Conservation (phyloP, 2,888 invertebrate species). For the Cantharis rustica region DNA sequence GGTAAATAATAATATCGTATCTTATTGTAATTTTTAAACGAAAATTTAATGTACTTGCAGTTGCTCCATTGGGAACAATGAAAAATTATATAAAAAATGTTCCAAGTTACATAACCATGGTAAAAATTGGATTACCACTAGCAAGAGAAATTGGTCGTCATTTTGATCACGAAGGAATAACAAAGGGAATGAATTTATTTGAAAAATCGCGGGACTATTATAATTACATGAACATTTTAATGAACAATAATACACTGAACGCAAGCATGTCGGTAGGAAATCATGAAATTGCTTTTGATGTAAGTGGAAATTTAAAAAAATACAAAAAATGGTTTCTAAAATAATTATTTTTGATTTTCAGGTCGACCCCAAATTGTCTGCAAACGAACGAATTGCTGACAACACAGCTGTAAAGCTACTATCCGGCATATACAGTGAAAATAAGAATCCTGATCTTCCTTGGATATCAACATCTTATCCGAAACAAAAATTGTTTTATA, state of each 20-base stretch:
- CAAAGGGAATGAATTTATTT: slow-evolving; percentile 31
- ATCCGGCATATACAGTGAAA: slow-evolving; percentile 25
- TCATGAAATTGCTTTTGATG: slow-evolving; percentile 27
- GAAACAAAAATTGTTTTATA: slow-evolving; percentile 39
- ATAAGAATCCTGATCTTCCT: slow-evolving; percentile 31
- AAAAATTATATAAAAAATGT: slow-evolving; percentile 25
- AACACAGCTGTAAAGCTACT: slow-evolving; percentile 40
- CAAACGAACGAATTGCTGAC: slow-evolving; percentile 39
- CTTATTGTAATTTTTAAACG: background rate
- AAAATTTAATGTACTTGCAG: slow-evolving; percentile 22
- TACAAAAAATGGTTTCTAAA: background rate
- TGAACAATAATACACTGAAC: slow-evolving; percentile 18
- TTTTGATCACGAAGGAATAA: slow-evolving; percentile 41
- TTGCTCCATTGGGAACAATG: slow-evolving; percentile 35
- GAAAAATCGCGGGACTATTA: slow-evolving; percentile 22
- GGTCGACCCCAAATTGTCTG: slow-evolving; percentile 30
- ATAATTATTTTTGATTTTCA: slow-evolving; percentile 1
- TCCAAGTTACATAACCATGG: slow-evolving; percentile 40
- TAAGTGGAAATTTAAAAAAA: slow-evolving; percentile 5
- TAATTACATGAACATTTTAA: slow-evolving; percentile 14
- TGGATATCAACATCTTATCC: slow-evolving; percentile 36
- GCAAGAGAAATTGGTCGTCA: slow-evolving; percentile 42
- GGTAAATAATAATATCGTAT: slow-evolving; percentile 29
- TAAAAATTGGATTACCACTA: slow-evolving; percentile 39
- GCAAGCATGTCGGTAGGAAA: slow-evolving; percentile 15